Conservation (phyloP, 2,888 invertebrate genomes). For the Formica aserva region DNA sequence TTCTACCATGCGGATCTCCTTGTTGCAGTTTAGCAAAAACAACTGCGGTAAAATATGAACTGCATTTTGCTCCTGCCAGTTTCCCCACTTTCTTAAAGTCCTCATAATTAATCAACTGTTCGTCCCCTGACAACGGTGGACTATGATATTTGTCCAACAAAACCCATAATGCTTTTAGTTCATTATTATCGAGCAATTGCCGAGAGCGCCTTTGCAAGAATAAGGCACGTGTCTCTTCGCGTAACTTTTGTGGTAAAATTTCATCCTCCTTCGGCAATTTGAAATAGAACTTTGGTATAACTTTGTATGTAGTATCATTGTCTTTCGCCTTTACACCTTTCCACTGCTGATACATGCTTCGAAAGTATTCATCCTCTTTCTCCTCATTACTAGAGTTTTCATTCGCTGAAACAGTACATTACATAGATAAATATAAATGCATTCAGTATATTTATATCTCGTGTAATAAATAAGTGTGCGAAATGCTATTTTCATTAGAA, state of each 20-base stretch:
- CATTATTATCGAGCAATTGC: slow-evolving; percentile 94
- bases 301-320: slow-evolving; percentile 87
- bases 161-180: slow-evolving; percentile 94
- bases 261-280: slow-evolving; percentile 93
- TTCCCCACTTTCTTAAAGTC: slow-evolving; percentile 93
- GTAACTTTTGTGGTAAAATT: slow-evolving; percentile 91
- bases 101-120: slow-evolving; percentile 94
- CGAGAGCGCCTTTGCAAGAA: slow-evolving; percentile 94
- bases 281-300: slow-evolving; percentile 92
- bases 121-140: slow-evolving; percentile 90
- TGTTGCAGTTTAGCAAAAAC: slow-evolving; percentile 96
- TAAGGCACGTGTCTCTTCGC: slow-evolving; percentile 95
- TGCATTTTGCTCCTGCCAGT: slow-evolving; percentile 92
- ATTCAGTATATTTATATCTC: background rate
- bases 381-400: slow-evolving; percentile 69
- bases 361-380: slow-evolving; percentile 87
- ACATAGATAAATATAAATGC: background rate
- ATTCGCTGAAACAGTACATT: slow-evolving; percentile 65
- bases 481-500: background rate
- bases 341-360: slow-evolving; percentile 86
- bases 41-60: slow-evolving; percentile 92
- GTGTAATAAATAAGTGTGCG: background rate
- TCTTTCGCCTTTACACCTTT: slow-evolving; percentile 86
- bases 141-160: slow-evolving; percentile 94
- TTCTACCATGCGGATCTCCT: slow-evolving; percentile 94